Conservation (phyloP, 2,888 invertebrate genomes). For the Leuctra nigra region DNA sequence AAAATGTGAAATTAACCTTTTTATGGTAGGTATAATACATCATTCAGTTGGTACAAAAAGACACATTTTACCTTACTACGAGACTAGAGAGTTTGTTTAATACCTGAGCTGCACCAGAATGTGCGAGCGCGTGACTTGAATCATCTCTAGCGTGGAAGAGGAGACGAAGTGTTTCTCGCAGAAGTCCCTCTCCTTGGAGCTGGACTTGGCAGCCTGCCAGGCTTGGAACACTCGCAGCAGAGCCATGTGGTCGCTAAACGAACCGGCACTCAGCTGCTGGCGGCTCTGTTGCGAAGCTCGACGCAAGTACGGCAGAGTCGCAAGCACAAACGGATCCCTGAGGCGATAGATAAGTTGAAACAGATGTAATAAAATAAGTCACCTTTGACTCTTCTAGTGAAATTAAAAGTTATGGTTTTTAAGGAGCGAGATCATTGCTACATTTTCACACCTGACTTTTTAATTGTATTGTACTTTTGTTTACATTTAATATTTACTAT, state of each 20-base stretch:
- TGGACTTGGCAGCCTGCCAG: conserved; percentile 48
- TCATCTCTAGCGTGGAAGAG: conserved; percentile 81
- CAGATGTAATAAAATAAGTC: too few species aligned
- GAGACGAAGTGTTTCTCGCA: conserved; percentile 72
- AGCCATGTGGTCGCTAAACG: conserved; percentile 86
- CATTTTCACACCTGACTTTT: too few species aligned
- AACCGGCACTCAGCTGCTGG: conserved; percentile 63
- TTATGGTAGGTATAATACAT: too few species aligned
- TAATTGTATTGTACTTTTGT: too few species aligned
- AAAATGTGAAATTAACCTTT: too few species aligned
- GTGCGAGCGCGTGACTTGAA: conserved; percentile 76
- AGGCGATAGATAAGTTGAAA: too few species aligned
- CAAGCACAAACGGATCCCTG: conserved; percentile 72
- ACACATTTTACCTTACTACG: too few species aligned
- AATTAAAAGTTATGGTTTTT: too few species aligned
- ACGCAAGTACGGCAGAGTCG: conserved; percentile 59
- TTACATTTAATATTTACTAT: too few species aligned
- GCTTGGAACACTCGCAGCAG: conserved; percentile 70
- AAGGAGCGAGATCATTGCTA: too few species aligned
- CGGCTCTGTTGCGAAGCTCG: conserved; percentile 53
- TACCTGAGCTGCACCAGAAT: conserved; percentile 64
- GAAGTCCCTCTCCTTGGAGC: conserved; percentile 59
- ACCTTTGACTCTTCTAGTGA: too few species aligned
- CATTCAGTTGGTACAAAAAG: too few species aligned
- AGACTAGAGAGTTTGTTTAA: neutral